Conservation (phyloP, 2,113 vertebrate species). For the Barbus barbus region DNA sequence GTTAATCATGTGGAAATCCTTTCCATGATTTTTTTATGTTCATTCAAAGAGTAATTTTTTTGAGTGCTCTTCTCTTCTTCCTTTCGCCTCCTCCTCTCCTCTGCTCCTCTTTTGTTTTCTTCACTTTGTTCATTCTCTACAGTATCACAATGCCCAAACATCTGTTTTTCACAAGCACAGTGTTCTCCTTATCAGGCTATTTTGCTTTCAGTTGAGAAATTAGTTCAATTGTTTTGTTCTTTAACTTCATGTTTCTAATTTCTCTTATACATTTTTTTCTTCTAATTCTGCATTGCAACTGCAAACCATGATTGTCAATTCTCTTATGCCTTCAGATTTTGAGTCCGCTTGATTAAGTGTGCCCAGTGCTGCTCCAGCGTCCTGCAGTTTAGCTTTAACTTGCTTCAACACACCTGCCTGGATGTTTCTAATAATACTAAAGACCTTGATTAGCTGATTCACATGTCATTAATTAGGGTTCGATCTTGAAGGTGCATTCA, state of each 20-base stretch:
- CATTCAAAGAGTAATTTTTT: no score
- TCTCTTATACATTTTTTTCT: neutral
- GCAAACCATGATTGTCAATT: neutral
- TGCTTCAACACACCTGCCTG: neutral
- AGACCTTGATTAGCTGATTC: neutral
- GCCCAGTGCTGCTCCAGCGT: neutral
- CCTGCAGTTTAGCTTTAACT: neutral
- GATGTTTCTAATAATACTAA: neutral
- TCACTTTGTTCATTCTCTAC: neutral
- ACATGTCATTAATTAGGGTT: neutral
- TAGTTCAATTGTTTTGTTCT: neutral
- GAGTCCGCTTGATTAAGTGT: neutral
- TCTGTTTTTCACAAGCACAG: neutral
- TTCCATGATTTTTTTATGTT: no score
- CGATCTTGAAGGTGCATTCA: neutral
- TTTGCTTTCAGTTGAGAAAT: neutral
- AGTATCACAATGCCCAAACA: constrained; percentile 16
- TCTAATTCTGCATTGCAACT: neutral
- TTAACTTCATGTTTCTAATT: neutral
- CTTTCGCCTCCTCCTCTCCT: neutral
- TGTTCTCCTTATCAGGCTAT: neutral
- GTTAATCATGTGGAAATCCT: no score
- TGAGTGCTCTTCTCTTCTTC: neutral
- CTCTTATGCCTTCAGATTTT: neutral
- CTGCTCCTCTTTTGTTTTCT: constrained; percentile 43